Evolutionary conservation across 2,797 vertebrate genomes (phyloP), one percentile per base, ranked within the genome.

Genomic region (Chromobotia macracanthus): DNA sequence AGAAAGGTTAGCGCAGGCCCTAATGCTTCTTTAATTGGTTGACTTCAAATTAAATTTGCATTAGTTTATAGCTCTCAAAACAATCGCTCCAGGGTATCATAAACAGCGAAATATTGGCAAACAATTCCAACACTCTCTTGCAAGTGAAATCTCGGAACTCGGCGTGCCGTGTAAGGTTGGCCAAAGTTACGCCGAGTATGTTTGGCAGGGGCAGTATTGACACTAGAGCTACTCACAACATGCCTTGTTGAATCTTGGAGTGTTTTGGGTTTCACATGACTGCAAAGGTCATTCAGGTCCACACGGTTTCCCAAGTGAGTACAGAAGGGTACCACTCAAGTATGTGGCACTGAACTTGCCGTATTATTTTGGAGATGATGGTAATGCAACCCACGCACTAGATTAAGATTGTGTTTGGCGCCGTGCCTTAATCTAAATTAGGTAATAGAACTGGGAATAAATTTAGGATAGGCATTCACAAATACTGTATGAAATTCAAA

Each of bases 191-290:
- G 75, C 71, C 44, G 75, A 84, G 64, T 72, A 72, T 74, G 76
- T 84, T 84, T 84, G 80, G 83, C 80, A 79, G 80, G 41, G 63
- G n/a, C 66, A 72, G 66, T 79, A 51, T 80, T 81, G 79, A 84
- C 75, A 78, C 71, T 84, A 75, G 21, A 81, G 70, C 70, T 72
- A 74, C 75, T 82, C 75, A 79, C 83, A 84, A 81, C 80, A 84
- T 79, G 74, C 71, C 65, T 74, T 82, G 51, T 75, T 84, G 75
- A 81, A 79, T 84, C 71, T 84, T 79, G 75, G 72, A 79, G 66
- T 75, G 75, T 56, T 69, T 35, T 50, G 46, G 46, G 75, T 71
- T 81, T 79, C 63, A 41, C 44, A 65, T 81, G 75, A 79, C 83
- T 72, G 61, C 83, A 84, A 65, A 79, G 75, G 61, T 79, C 71